Evolutionary conservation across 2,797 vertebrate genomes (phyloP).

Genomic region (Lepus oiostolus): DNA sequence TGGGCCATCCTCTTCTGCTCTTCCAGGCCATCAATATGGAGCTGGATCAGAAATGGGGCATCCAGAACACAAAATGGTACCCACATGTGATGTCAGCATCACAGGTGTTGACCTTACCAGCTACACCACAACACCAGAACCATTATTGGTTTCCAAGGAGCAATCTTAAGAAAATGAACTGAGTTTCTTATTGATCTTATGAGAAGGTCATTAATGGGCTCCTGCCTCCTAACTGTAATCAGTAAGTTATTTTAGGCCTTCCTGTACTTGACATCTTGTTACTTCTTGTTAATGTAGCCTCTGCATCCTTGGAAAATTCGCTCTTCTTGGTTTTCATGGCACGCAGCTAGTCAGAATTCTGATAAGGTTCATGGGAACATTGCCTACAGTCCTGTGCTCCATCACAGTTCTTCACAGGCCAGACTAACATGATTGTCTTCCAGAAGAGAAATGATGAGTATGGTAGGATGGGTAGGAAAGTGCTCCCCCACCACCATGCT

Average conservation of each 20-base stretch:
- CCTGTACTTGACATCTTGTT: conserved; percentile 12
- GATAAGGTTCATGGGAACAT: conserved; percentile 30
- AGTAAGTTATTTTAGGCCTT: conserved; percentile 43
- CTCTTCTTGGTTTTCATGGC: conserved; percentile 37
- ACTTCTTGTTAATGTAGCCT: neutral
- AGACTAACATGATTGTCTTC: neutral
- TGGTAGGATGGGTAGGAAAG: neutral
- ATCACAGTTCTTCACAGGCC: neutral
- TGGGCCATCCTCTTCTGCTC: too few species aligned
- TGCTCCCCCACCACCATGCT: neutral
- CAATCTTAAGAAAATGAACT: neutral
- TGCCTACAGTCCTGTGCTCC: neutral
- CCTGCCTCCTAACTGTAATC: neutral
- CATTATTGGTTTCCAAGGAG: neutral
- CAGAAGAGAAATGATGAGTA: accelerated
- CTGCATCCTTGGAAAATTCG: conserved; percentile 39
- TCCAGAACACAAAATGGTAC: too few species aligned
- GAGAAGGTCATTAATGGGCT: conserved; percentile 6
- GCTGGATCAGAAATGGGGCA: too few species aligned
- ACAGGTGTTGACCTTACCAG: too few species aligned
- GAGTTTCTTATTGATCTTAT: neutral
- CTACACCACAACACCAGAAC: too few species aligned
- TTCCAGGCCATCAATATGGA: too few species aligned
- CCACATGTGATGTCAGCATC: too few species aligned
- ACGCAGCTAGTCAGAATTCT: conserved; percentile 2